Conservation (phyloP, 2,888 invertebrate species). For the Lycocerus yunnanus region DNA sequence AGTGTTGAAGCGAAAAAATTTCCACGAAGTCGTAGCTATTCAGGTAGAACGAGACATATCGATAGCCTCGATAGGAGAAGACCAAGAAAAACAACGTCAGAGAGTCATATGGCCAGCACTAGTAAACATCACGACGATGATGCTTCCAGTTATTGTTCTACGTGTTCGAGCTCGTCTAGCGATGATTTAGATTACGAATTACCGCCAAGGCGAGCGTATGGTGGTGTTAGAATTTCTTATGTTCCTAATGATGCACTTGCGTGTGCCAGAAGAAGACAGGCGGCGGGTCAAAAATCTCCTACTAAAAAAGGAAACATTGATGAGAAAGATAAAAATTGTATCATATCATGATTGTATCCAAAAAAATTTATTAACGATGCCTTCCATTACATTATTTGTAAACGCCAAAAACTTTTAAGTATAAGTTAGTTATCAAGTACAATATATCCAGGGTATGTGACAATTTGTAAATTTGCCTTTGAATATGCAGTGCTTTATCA, state of each 20-base stretch:
- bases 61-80: constrained; percentile 48
- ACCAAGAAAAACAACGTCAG: constrained; percentile 49
- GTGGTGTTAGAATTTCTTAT: constrained; percentile 88
- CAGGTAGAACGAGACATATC: constrained; percentile 55
- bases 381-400: constrained; percentile 35
- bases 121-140: constrained; percentile 61
- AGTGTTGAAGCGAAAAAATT: constrained; percentile 50
- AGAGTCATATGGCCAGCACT: constrained; percentile 45
- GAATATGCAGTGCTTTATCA: constrained; percentile 1
- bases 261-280: constrained; percentile 69
- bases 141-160: constrained; percentile 83
- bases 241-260: constrained; percentile 91
- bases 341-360: constrained; percentile 74
- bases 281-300: constrained; percentile 52
- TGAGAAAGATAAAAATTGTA: constrained; percentile 81
- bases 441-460: constrained; percentile 28
- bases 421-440: constrained; percentile 16
- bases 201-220: constrained; percentile 81
- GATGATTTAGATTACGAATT: constrained; percentile 87
- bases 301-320: constrained; percentile 50
- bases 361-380: constrained; percentile 27
- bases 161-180: constrained; percentile 86
- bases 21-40: constrained; percentile 61
- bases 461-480: constrained; percentile 23
- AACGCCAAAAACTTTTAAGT: constrained; percentile 34